Percentiles rank a stretch among this genome's conserved stretches.
These are phyloP conservation scores for Brachyistius frenatus DNA, from an alignment of 2,113 vertebrate genomes.

Conservation along the genomic window DNA sequence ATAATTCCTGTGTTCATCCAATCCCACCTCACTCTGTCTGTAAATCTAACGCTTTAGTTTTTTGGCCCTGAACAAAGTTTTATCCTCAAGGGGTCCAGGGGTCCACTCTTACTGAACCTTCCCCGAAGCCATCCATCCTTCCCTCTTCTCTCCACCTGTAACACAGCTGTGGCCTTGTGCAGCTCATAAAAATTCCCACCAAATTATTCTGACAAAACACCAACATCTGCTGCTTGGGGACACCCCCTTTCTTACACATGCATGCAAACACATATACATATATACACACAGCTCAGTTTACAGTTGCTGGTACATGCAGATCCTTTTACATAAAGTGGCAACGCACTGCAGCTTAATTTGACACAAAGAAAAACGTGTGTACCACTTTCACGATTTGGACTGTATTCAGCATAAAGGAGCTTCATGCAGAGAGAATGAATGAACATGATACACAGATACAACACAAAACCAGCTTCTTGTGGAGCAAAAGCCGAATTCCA, in stretches of 20 bases:
- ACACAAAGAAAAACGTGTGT: not conserved
- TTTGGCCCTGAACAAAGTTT: constrained; percentile 41
- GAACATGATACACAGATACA: not conserved
- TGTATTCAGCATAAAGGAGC: not conserved
- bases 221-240: constrained; percentile 74
- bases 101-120: constrained; percentile 2
- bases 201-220: constrained; percentile 80
- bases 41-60: constrained; percentile 5
- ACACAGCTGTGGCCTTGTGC: constrained; percentile 78
- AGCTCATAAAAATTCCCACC: constrained; percentile 82
- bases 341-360: not conserved
- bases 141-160: constrained; percentile 73
- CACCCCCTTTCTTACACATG: constrained; percentile 31
- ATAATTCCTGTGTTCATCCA: constrained; percentile 13
- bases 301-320: constrained; percentile 1
- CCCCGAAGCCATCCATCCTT: not conserved
- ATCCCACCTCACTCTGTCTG: not conserved
- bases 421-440: not conserved
- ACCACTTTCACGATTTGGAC: not conserved
- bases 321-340: not conserved
- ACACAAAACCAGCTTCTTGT: not conserved
- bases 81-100: constrained; percentile 42
- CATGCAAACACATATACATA: constrained; percentile 48
- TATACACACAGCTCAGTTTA: constrained; percentile 28
- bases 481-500: not conserved